phyloP scores from a whole-genome alignment of 2,113 vertebrate genomes.

The Ceyx melanurus region DNA sequence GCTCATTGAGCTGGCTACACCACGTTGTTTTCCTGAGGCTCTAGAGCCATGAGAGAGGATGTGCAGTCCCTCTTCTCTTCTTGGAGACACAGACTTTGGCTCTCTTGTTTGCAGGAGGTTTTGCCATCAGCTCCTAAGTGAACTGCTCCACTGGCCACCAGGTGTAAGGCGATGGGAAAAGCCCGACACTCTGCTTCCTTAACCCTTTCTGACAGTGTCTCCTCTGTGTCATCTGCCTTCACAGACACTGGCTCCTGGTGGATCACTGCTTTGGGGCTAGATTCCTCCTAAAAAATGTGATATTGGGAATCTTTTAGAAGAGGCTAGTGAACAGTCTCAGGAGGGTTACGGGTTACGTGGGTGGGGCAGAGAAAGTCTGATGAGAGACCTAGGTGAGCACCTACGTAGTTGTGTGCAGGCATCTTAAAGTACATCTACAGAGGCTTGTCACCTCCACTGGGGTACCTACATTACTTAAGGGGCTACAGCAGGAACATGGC shows the following conservation, averaged over 20 bases:
- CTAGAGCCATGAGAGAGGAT: neutral
- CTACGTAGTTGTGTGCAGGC: neutral
- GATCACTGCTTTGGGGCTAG: conserved; percentile 81
- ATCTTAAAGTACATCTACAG: neutral
- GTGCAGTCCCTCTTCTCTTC: neutral
- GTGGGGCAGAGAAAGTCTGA: neutral
- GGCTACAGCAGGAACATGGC: accelerated
- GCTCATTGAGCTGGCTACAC: neutral
- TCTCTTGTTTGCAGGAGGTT: conserved; percentile 68
- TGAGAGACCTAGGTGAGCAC: neutral
- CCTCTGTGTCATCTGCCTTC: conserved; percentile 73
- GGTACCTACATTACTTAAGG: neutral
- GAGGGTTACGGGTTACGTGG: neutral
- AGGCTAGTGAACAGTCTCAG: neutral
- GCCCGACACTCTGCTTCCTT: conserved; percentile 82
- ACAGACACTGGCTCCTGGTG: conserved; percentile 79
- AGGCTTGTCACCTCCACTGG: neutral
- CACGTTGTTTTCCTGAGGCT: neutral
- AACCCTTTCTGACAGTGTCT: conserved; percentile 73
- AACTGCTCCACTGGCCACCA: conserved; percentile 81
- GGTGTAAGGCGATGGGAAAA: conserved; percentile 83
- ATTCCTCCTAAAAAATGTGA: conserved; percentile 76
- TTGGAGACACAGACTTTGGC: neutral
- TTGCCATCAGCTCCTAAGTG: conserved; percentile 73
- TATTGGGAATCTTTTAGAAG: neutral